These are phyloP conservation scores for Tortricodes alternella DNA, from an alignment of 2,888 invertebrate genomes.

Conservation along the genomic window DNA sequence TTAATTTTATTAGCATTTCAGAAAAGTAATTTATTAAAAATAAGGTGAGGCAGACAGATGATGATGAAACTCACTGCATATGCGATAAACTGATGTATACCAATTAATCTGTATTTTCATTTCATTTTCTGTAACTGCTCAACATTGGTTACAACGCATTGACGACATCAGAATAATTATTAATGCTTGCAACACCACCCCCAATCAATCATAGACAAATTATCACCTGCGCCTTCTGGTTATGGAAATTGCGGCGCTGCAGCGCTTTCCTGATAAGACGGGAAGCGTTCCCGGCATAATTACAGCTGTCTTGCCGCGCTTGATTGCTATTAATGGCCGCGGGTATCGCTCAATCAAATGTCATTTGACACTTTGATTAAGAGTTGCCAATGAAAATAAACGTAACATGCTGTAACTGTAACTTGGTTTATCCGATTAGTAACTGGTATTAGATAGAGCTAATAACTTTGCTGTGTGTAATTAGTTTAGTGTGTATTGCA, in stretches of 20 bases:
- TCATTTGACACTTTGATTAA: constrained; percentile 28
- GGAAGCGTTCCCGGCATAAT: constrained; percentile 21
- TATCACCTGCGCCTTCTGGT: constrained; percentile 19
- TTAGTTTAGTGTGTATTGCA: neutral
- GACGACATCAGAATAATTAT: too few relatives aligned
- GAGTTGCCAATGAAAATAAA: constrained; percentile 1
- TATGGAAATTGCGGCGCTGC: constrained; percentile 21
- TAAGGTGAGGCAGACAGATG: too few relatives aligned
- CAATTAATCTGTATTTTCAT: too few relatives aligned
- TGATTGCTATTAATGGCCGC: constrained; percentile 25
- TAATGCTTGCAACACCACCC: neutral
- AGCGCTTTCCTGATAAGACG: constrained; percentile 21
- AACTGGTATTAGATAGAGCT: constrained; percentile 9
- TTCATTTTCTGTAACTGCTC: too few relatives aligned
- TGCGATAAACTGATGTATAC: too few relatives aligned
- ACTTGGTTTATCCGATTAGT: constrained; percentile 8
- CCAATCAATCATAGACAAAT: constrained; percentile 27
- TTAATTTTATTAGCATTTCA: too few relatives aligned
- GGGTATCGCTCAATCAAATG: constrained; percentile 24
- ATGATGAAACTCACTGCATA: too few relatives aligned
- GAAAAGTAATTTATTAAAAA: too few relatives aligned
- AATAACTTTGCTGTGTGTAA: neutral
- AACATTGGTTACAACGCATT: too few relatives aligned
- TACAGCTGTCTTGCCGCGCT: constrained; percentile 9
- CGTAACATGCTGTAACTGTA: neutral